Evolutionary conservation across 2,888 invertebrate genomes (phyloP), one percentile per base, ranked within the genome.

Genomic region (Dermolepida albohirtum): DNA sequence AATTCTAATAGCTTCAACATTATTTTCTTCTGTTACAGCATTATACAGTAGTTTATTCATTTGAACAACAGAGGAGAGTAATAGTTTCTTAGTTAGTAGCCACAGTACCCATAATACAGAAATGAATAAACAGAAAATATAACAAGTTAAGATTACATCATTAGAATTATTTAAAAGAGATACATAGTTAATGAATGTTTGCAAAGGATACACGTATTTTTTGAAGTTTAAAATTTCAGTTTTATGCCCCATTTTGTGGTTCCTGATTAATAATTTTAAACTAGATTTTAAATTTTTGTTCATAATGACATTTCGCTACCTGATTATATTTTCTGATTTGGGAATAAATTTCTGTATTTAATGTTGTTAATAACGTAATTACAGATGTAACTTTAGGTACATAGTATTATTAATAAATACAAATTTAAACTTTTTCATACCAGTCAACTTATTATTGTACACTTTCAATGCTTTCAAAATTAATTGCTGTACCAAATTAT

Each of bases 1-100:
- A 14, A 76, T 69, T 64, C 62, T 52, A 14, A 77, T 70, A 65
- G 51, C 62, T 44, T 50, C 40, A 16, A 67, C 34, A 34, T 62
- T 62, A 49, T 62, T 39, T 12, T 34, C 34, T 49, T 47, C 34
- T 29, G 34, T 16, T 1, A 62, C 39, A 14, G 59, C 59, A 34
- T 62, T 47, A 10, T 47, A 49, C 5, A 62, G 59, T 11, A 47
- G 29, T 47, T 62, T 34, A 34, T 47, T 44, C 16, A 29, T 34
- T 11, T 62, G 10, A 47, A 39, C 34, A 11, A 47, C 11, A 11
- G 59, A 17, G 4, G 47, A 47, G 14, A 14, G 12, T 34, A 62
- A 14, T 17, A 34, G 6, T 34, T 34, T 34, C 34, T 34, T 34
- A 7, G 6, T 10, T 5, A 34, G 7, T n/a, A 62, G n/a, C 47